Evolutionary conservation across 2,797 vertebrate species (phyloP), one percentile per base, ranked within the genome.

Genomic region (Onychomys arenicola): DNA sequence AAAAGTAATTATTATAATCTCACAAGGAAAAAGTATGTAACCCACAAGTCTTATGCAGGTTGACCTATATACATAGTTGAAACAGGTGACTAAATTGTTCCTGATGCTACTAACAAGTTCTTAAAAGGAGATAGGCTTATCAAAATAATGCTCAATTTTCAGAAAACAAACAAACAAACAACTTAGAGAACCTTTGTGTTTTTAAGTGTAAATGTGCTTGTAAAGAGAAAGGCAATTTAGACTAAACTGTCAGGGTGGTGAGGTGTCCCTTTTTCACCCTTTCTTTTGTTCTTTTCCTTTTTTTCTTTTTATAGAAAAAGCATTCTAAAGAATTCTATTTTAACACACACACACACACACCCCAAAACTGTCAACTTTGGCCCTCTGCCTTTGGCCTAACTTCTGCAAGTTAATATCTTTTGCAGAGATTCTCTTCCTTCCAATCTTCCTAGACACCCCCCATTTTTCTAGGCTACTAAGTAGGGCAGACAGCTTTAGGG

Each of bases 121-220:
- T 96, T 89, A 37, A 91, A 88, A 97, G 94, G 19, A 95, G 65
- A 93, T 76, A 61, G 90, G 89, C 61, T 85, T 85, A 9, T 90
- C 81, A 93, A 61, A 29, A 59, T 92, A 80, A 80, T 88, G 65
- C 77, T 69, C 89, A 92, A 78, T 92, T 93, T 96, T 43, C 63
- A 94, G 81, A 25, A 49, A 80, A 37, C 52, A 75, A 43, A 71
- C 52, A 75, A 43, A 71, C 89, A 65, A 63, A 13, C 10, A 69
- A n/a, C 32, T 86, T 55, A 89, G 16, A 67, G 13, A 69, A 88
- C 57, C 91, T 96, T 84, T 59, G 19, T 91, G 40, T 78, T 46
- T 67, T 17, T 69, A 86, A 77, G 5, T 92, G 7, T 83, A 43
- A 40, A 69, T 75, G 40, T 95, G 46, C 92, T 77, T 93, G 2